Evolutionary conservation across 2,797 vertebrate genomes (phyloP).

Genomic region (Phyllotis vaccarum): DNA sequence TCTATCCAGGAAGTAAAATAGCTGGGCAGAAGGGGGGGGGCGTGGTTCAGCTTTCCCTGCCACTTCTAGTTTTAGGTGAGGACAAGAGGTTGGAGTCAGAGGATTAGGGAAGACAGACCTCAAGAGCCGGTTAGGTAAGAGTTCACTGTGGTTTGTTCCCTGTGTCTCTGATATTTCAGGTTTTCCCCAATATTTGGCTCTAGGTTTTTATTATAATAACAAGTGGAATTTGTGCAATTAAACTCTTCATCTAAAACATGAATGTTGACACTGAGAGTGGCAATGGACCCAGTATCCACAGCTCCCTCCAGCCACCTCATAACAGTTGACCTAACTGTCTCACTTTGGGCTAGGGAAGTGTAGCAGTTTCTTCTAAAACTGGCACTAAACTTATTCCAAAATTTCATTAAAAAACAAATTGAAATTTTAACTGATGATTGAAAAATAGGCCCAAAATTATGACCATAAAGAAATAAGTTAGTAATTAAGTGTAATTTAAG

Average conservation of each 20-base stretch:
- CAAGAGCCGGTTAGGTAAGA: no score
- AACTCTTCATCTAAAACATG: rapidly evolving
- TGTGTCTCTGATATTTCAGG: no score
- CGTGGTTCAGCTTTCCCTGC: no score
- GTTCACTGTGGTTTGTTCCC: no score
- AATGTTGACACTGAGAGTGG: background rate
- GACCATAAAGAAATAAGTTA: background rate
- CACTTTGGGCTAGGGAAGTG: background rate
- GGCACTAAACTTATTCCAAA: background rate
- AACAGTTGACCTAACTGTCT: background rate
- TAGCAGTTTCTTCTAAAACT: background rate
- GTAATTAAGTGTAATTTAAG: background rate
- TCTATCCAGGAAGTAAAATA: no score
- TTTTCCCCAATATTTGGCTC: no score
- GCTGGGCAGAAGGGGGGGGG: no score
- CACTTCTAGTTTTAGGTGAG: no score
- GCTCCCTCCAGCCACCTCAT: background rate
- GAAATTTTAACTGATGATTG: background rate
- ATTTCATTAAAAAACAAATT: background rate
- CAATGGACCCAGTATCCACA: rapidly evolving
- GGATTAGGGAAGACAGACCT: no score
- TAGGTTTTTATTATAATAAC: no score
- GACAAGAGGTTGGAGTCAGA: no score
- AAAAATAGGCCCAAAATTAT: background rate
- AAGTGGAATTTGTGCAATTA: no score